phyloP scores from a whole-genome alignment of 2,888 invertebrate genomes.

The Mesorhabditis sp. region DNA sequence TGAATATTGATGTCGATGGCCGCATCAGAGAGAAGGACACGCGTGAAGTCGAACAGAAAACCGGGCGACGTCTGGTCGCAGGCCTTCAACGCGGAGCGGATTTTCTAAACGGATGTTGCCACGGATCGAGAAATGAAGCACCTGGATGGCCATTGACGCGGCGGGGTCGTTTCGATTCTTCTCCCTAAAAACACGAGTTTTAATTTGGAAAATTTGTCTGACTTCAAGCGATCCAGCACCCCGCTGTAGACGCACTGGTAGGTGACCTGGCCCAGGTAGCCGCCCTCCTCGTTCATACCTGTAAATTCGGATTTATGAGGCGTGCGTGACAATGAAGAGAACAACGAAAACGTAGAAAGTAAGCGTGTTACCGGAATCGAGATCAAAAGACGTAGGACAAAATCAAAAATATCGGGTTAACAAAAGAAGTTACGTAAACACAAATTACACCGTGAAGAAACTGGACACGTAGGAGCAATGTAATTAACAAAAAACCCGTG shows the following conservation, averaged over 20 bases:
- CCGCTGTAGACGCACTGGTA: conserved; percentile 50
- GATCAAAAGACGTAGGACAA: neutral
- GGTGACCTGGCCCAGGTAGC: conserved; percentile 53
- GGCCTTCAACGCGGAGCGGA: conserved; percentile 37
- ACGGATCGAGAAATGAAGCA: conserved; percentile 19
- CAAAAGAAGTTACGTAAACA: neutral
- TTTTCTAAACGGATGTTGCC: conserved; percentile 21
- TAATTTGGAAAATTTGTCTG: conserved; percentile 5
- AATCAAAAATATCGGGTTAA: neutral
- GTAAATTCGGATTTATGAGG: neutral
- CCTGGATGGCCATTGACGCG: conserved; percentile 41
- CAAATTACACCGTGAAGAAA: too few species aligned
- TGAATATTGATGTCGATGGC: conserved; percentile 53
- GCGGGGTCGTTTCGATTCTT: conserved; percentile 30
- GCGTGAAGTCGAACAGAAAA: conserved; percentile 53
- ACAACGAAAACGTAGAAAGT: too few species aligned
- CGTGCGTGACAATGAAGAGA: too few species aligned
- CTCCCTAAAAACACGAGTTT: conserved; percentile 15
- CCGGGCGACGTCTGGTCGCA: conserved; percentile 39
- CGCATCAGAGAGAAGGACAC: conserved; percentile 48
- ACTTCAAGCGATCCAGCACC: conserved; percentile 45
- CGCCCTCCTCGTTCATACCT: conserved; percentile 45
- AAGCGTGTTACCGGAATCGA: too few species aligned
- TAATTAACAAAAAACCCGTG: too few species aligned
- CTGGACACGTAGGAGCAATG: too few species aligned